These are phyloP conservation scores for Rhynchonycteris naso DNA, from an alignment of 2,797 vertebrate genomes.

Conservation along the genomic window DNA sequence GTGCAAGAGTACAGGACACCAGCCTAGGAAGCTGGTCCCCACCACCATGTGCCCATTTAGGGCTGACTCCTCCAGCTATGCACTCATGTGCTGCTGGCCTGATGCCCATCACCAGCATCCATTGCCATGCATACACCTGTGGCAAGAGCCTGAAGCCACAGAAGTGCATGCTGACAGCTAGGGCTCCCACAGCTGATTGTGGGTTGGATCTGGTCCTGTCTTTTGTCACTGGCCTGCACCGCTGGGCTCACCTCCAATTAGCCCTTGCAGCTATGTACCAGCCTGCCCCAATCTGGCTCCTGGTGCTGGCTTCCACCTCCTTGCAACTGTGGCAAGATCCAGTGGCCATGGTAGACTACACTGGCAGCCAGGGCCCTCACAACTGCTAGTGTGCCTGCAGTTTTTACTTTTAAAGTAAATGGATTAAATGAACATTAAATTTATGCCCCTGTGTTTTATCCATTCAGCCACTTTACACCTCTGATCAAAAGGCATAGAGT, in stretches of 20 bases:
- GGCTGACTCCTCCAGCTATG: neutral
- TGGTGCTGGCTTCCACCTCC: neutral
- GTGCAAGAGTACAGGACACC: neutral
- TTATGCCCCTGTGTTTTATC: no score
- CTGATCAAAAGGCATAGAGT: no score
- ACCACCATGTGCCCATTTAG: neutral
- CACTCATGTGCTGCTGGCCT: neutral
- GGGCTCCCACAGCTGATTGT: neutral
- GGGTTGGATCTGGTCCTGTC: neutral
- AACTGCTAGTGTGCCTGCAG: neutral
- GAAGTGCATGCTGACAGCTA: no score
- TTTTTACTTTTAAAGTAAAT: neutral
- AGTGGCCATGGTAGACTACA: neutral
- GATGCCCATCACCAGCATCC: neutral
- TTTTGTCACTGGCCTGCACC: neutral
- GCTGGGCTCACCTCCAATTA: neutral
- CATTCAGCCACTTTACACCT: no score
- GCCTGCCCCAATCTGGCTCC: neutral
- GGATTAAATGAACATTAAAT: neutral
- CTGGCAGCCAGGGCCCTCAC: neutral
- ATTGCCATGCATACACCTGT: neutral
- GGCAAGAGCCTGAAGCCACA: no score
- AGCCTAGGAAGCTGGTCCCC: neutral
- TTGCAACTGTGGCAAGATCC: neutral
- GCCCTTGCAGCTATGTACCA: neutral